Base-by-base conservation (phyloP, 2,113 vertebrate genomes). In the Empidonax traillii region DNA sequence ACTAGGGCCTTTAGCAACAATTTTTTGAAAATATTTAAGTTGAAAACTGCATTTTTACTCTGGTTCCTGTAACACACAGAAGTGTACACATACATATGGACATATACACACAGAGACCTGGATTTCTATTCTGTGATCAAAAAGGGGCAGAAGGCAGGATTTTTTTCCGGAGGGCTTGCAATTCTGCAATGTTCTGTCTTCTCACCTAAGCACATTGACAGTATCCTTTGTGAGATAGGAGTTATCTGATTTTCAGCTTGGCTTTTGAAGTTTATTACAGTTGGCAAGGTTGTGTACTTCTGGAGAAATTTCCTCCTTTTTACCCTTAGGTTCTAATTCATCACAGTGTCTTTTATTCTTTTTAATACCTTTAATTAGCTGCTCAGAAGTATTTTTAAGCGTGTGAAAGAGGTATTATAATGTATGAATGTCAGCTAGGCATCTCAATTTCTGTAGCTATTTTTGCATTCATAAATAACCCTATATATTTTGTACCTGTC, bases 311-410 rank as follows among this genome's bases (percentile, higher is more conserved):
- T 93, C 25, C 33, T 72, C 25, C 43, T 66, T 81, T 91, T 73
- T 73, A 75, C 56, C 87, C 46, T 95, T 44, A 93, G 75, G 90
- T 85, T 93, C 67, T 87, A 23, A 83, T 85, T 88, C 47, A 80
- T 71, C 88, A 89, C 44, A 66, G 43, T 73, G 35, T 49, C 46
- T 88, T 93, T 96, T 83, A 67, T 88, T 75, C 30, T 65, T 83
- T 87, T 87, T 65, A 94, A 94, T 85, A 59, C 39, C 71, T 77
- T 94, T 87, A 96, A 91, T 87, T 83, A 94, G 81, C n/a, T 91
- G 30, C 66, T 85, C 35, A 62, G 81, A 89, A 94, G 49, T 25
- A 49, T 85, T 96, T 89, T 78, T 56, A 87, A 85, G 28, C 53
- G 30, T 27, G 31, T 87, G 66, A 89, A 79, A 62, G 52, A 84